Conservation (phyloP, 2,888 invertebrate species). For the Cistogaster globosa region DNA sequence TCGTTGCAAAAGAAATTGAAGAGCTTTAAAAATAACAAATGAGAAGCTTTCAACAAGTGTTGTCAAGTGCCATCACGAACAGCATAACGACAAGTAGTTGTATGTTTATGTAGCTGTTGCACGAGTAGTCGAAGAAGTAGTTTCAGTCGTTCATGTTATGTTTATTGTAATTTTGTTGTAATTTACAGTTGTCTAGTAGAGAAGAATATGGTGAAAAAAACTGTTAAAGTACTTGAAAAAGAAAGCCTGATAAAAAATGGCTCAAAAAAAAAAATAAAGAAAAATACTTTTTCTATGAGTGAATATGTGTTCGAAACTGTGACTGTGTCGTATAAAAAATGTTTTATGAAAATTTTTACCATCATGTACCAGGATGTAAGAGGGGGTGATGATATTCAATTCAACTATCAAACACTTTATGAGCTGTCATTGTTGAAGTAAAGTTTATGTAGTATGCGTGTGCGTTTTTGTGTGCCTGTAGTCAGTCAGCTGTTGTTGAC, state of each 20-base stretch:
- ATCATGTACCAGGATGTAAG: not conserved
- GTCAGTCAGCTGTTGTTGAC: slow-evolving; percentile 72
- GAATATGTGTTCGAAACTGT: not conserved
- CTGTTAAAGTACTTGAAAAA: slow-evolving; percentile 10
- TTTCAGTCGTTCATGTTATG: slow-evolving; percentile 38
- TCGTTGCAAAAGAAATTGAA: slow-evolving; percentile 59
- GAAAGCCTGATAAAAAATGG: not conserved
- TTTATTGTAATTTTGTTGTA: slow-evolving; percentile 55
- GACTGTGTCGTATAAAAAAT: slow-evolving; percentile 4
- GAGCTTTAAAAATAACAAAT: slow-evolving; percentile 71
- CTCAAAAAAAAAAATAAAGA: not conserved
- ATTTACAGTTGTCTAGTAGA: slow-evolving; percentile 50
- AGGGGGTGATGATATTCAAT: slow-evolving; percentile 11
- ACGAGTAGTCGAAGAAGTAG: not conserved
- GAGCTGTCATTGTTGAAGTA: slow-evolving; percentile 60
- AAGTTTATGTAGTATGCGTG: slow-evolving; percentile 17
- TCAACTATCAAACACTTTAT: slow-evolving; percentile 62
- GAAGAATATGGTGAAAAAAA: not conserved
- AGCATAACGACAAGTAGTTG: slow-evolving; percentile 57
- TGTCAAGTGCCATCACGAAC: slow-evolving; percentile 67
- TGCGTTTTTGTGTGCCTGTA: slow-evolving; percentile 8
- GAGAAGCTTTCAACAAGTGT: slow-evolving; percentile 71
- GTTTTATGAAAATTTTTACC: slow-evolving; percentile 31
- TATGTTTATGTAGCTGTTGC: slow-evolving; percentile 20
- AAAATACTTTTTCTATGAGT: not conserved